These are phyloP conservation scores for Caenorhabditis remanei DNA, from an alignment of 1,140 invertebrate species.

Conservation along the genomic window DNA sequence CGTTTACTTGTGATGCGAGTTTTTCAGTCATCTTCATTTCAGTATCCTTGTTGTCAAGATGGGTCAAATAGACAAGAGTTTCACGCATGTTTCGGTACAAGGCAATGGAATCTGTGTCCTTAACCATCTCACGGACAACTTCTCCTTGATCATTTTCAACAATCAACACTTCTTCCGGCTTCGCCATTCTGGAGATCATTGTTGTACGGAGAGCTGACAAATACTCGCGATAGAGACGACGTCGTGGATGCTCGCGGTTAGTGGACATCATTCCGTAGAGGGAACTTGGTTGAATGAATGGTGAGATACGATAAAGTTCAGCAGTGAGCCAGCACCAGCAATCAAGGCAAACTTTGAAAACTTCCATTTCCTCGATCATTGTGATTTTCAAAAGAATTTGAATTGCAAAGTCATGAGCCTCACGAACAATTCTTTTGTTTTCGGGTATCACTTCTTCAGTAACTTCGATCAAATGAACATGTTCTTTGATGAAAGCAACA, in stretches of 20 bases:
- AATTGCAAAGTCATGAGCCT: slow-evolving; percentile 78
- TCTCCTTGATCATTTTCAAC: slow-evolving; percentile 99
- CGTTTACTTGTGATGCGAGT: slow-evolving; percentile 97
- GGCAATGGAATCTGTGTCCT: slow-evolving; percentile 99
- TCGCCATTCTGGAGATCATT: slow-evolving; percentile 99
- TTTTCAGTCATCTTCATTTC: slow-evolving; percentile 99
- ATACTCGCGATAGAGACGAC: slow-evolving; percentile 80
- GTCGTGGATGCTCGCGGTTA: slow-evolving; percentile 35
- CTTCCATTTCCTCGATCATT: slow-evolving; percentile 98
- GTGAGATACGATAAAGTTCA: slow-evolving; percentile 87
- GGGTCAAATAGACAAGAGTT: slow-evolving; percentile 90
- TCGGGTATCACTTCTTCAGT: slow-evolving; percentile 41
- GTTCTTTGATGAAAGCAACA: slow-evolving; percentile 95
- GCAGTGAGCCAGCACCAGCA: slow-evolving; percentile 95
- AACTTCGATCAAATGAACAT: slow-evolving; percentile 82
- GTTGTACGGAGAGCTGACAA: slow-evolving; percentile 92
- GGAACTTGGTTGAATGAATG: slow-evolving; percentile 76
- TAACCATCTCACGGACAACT: slow-evolving; percentile 99
- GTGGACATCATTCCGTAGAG: slow-evolving; percentile 13
- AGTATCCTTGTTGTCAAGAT: slow-evolving; percentile 97
- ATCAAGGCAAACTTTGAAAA: slow-evolving; percentile 96
- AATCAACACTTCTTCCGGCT: slow-evolving; percentile 99
- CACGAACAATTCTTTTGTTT: background rate
- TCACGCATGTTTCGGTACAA: slow-evolving; percentile 98
- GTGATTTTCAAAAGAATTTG: slow-evolving; percentile 96